Conservation (phyloP, 2,797 vertebrate species). For the Crypturellus tataupa region DNA sequence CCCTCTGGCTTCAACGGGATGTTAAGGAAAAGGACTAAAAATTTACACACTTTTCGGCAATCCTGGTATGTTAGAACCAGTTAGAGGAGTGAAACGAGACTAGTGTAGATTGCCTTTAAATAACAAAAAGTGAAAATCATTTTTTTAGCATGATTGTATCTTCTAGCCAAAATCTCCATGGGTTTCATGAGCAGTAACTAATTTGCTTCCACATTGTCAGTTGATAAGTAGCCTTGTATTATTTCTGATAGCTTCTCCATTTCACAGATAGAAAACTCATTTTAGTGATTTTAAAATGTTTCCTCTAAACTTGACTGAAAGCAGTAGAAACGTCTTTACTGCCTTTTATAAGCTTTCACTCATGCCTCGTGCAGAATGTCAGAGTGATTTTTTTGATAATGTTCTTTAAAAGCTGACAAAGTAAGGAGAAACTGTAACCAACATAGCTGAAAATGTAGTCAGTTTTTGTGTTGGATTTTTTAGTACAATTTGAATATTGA, state of each 20-base stretch:
- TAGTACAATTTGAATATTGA: background rate
- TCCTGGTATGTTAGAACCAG: background rate
- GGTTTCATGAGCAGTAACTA: conserved; percentile 25
- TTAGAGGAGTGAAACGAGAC: background rate
- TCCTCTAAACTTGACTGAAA: background rate
- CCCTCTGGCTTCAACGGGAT: background rate
- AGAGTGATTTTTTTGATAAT: background rate
- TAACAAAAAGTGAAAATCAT: background rate
- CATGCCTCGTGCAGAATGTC: background rate
- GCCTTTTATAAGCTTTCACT: background rate
- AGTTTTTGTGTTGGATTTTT: background rate
- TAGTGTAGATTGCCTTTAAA: background rate
- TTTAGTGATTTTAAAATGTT: background rate
- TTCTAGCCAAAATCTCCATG: background rate
- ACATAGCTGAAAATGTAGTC: background rate
- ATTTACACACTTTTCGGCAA: background rate
- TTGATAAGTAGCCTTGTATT: background rate
- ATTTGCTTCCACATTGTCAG: conserved; percentile 7
- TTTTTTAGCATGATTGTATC: background rate
- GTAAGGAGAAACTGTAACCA: background rate
- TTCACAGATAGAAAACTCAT: background rate
- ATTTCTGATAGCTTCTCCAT: background rate
- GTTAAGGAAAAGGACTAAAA: background rate
- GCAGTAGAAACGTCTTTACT: background rate
- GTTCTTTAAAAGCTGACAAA: background rate